Percentiles rank a stretch among this genome's conserved stretches.
Conservation (phyloP, 2,113 vertebrate species). For the Dasyornis broadbenti region DNA sequence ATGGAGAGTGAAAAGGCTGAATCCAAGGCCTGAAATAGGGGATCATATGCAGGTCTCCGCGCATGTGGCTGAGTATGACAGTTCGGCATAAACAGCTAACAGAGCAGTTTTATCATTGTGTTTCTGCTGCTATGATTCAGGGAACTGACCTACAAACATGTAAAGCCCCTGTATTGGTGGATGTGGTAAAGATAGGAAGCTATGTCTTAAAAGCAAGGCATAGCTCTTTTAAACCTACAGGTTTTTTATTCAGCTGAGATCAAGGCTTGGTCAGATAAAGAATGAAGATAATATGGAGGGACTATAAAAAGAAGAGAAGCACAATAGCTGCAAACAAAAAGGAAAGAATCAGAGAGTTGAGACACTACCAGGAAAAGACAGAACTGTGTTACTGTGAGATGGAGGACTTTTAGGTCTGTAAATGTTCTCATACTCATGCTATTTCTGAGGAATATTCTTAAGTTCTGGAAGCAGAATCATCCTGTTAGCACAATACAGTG, state of each 20-base stretch:
- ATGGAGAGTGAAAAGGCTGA: background rate
- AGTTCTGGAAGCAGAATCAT: background rate
- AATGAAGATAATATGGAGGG: background rate
- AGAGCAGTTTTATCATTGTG: background rate
- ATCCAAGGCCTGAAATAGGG: background rate
- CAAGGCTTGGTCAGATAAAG: background rate
- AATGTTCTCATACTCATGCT: background rate
- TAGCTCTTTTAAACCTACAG: background rate
- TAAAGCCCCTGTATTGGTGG: background rate
- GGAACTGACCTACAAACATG: background rate
- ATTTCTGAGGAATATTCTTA: background rate
- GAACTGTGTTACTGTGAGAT: background rate
- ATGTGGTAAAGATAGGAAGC: background rate
- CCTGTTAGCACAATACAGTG: background rate
- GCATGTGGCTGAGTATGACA: background rate
- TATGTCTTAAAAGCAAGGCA: background rate
- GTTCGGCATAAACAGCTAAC: background rate
- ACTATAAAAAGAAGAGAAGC: background rate
- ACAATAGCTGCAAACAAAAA: background rate
- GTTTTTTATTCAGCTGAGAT: background rate
- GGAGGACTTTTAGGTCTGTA: background rate
- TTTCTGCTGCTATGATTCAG: background rate
- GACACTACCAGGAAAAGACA: background rate
- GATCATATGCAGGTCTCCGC: fast-evolving
- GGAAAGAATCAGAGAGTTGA: background rate